Evolutionary conservation across 2,797 vertebrate genomes (phyloP).

Genomic region (Meriones psammophilus): DNA sequence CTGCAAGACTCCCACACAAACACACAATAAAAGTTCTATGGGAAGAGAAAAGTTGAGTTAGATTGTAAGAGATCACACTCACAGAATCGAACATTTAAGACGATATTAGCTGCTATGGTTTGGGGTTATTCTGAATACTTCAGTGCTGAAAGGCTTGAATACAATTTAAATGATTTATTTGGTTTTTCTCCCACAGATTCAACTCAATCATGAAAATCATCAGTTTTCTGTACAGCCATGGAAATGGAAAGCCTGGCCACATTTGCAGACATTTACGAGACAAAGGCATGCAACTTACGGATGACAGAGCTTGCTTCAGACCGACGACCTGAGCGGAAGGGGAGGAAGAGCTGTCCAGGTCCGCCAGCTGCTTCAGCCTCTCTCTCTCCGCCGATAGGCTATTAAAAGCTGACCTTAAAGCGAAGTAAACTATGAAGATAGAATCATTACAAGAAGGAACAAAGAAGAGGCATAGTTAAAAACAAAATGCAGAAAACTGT

Average conservation of each 20-base stretch:
- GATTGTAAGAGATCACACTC: conserved; percentile 62
- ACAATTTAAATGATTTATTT: conserved; percentile 17
- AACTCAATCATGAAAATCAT: background rate
- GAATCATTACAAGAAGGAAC: conserved; percentile 81
- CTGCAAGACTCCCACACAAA: background rate
- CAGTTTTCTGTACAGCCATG: conserved; percentile 3
- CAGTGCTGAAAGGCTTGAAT: conserved; percentile 42
- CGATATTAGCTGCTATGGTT: background rate
- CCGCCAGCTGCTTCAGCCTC: conserved; percentile 94
- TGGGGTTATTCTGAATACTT: background rate
- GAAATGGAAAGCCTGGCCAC: background rate
- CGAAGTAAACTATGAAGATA: conserved; percentile 92
- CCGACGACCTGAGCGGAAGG: conserved; percentile 94
- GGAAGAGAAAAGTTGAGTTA: conserved; percentile 30
- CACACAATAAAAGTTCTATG: background rate
- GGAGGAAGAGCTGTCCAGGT: conserved; percentile 91
- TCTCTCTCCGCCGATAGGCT: conserved; percentile 94
- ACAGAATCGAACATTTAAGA: background rate
- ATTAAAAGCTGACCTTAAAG: conserved; percentile 94
- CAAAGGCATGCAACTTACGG: conserved; percentile 89
- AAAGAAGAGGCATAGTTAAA: conserved; percentile 61
- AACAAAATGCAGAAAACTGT: background rate
- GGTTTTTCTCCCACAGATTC: conserved; percentile 63
- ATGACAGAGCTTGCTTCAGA: conserved; percentile 94
- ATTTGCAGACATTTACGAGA: background rate